Evolutionary conservation across 2,797 vertebrate genomes (phyloP), one percentile per base, ranked within the genome.

Genomic region (Liparis tanakae): DNA sequence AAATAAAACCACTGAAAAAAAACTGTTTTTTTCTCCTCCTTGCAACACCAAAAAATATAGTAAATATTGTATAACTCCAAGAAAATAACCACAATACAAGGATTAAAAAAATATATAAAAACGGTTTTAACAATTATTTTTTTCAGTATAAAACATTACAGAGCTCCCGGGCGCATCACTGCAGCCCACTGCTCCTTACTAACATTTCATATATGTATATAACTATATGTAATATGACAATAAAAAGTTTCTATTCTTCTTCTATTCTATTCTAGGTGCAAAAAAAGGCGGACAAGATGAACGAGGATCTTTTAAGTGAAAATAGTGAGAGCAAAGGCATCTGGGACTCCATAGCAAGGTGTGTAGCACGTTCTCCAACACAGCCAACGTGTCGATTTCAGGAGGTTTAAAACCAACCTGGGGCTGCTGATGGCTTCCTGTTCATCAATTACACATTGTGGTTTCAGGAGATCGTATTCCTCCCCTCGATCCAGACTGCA

Each of bases 301-400:
- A 94, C 58, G 96, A 99, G 90, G 96, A 98, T 85, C 94, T 98
- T 75, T 94, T 98, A 80, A 95, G 88, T 74, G 96, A 97, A 79
- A 90, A 82, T 50, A 79, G 81, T 53, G 93, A 94, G 83, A 93
- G 80, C 88, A 94, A 93, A 88, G 95, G 95, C 76, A 84, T 96
- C 65, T 93, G 85, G 94, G 94, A 96, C 81, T 96, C 96, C 46
- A 87, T 96, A 91, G 89, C 94, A 89, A 98, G 97, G 98, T 98
- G 90, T 61, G 79, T 64, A 55, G 53, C 54, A 14, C 57, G 0
- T 37, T 36, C 61, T 73, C 7, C 54, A 18, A 66, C 46, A 22
- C 37, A 76, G 6, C n/a, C 70, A 10, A 50, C 25, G 30, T 57
- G 3, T 70, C 70, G 15, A 15, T 58, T 64, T 70, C 25, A 34